phyloP scores from a whole-genome alignment of 2,113 vertebrate species.

The Lamprologus lemairii region DNA sequence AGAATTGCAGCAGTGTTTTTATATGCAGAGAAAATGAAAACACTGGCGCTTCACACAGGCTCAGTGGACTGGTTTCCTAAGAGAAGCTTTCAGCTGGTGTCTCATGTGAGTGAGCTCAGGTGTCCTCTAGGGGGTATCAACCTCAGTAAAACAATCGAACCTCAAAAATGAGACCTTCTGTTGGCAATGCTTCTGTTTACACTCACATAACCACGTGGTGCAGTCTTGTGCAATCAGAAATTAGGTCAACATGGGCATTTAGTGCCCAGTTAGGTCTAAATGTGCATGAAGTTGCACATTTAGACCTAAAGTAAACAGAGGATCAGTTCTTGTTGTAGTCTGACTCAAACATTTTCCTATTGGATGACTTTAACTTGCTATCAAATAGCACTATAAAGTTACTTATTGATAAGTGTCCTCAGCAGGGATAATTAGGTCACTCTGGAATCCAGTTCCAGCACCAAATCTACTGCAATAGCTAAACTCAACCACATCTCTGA shows the following conservation, averaged over 20 bases:
- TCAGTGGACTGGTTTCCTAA: background rate
- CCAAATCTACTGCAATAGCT: background rate
- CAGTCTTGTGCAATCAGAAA: background rate
- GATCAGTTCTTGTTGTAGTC: background rate
- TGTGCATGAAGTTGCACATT: background rate
- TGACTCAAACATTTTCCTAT: background rate
- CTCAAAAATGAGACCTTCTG: background rate
- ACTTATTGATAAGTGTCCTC: background rate
- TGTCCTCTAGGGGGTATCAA: background rate
- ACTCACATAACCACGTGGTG: background rate
- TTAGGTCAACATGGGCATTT: background rate
- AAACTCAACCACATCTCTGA: background rate
- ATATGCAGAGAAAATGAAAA: constrained; percentile 5
- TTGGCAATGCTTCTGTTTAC: background rate
- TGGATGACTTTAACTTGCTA: background rate
- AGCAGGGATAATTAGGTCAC: background rate
- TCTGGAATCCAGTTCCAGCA: background rate
- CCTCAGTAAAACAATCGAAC: background rate
- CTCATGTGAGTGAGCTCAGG: constrained; percentile 23
- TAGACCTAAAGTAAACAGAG: background rate
- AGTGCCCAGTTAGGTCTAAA: background rate
- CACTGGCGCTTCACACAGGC: background rate
- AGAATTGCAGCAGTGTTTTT: background rate
- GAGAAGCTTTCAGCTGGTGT: constrained; percentile 6
- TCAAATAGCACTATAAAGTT: background rate